Conservation (phyloP, 2,113 vertebrate species). For the Pterocles orientalis region DNA sequence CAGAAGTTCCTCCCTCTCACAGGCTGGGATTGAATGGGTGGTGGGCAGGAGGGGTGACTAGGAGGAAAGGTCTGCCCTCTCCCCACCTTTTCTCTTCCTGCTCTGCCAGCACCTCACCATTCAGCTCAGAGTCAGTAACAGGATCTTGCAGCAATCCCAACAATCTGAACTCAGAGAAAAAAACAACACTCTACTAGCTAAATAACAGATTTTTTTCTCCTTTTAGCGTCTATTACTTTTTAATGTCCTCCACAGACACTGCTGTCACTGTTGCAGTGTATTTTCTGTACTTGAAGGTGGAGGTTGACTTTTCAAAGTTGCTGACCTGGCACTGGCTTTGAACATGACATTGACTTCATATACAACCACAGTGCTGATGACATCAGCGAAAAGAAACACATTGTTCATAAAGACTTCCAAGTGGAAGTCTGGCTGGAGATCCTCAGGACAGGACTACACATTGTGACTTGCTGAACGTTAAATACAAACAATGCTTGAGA, state of each 20-base stretch:
- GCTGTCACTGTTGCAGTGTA: background rate
- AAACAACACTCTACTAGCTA: background rate
- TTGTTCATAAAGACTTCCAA: background rate
- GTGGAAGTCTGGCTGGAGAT: background rate
- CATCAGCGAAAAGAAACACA: background rate
- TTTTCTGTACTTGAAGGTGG: background rate
- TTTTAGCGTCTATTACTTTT: background rate
- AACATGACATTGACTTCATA: background rate
- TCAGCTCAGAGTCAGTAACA: background rate
- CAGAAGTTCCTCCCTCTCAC: background rate
- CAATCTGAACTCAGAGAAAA: background rate
- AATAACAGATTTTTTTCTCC: background rate
- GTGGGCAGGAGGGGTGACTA: background rate
- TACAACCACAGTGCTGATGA: background rate
- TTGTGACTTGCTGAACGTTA: background rate
- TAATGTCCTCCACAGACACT: background rate
- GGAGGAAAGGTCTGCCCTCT: background rate
- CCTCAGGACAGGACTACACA: background rate
- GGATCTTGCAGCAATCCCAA: background rate
- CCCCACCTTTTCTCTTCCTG: fast-evolving
- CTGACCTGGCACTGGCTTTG: background rate
- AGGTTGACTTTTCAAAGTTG: background rate
- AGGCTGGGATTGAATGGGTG: background rate
- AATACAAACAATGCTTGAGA: background rate
- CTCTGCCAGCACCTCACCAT: background rate